Evolutionary conservation across 2,113 vertebrate genomes (phyloP), one percentile per base, ranked within the genome.

Genomic region (Athene cunicularia): DNA sequence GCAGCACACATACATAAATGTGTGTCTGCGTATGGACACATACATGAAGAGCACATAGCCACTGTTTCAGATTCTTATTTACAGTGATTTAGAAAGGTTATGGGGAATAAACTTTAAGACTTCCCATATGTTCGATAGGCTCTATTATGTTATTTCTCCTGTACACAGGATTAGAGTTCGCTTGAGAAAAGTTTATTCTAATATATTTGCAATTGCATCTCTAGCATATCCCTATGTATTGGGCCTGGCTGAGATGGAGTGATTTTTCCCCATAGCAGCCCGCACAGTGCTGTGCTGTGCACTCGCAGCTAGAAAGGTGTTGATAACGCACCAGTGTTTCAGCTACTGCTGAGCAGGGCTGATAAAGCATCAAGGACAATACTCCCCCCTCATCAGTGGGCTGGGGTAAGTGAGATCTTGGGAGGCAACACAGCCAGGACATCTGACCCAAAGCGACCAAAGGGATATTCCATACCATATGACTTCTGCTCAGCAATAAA

Each of bases 41-140:
- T 4, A 27, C 30, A 18, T 0, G 12, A 68, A 52, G 18, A 2
- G 1, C 2, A 7, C 26, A 33, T 0, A 79, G 67, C 37, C 45
- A 43, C 3, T 39, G 19, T 4, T 62, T 41, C n/a, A 35, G 33
- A 33, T 60, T 55, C 9, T 12, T 6, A 68, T 16, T 18, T 8
- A 1, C 35, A 26, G 18, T 5, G 1, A 56, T 43, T 52, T 17
- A 23, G 22, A 90, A 79, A 60, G 37, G 47, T 49, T 45, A 73
- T 3, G 11, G 16, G 14, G 39, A 37, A 26, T 20, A 80, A 83
- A 18, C 20, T 73, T 92, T n/a, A 74, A 59, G 30, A 12, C 55
- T 58, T 71, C 41, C 28, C 24, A 3, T 22, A 41, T 5, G 14
- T 49, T 84, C 6, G 9, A 58, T 19, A 70, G 19, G 41, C 59